phyloP scores from a whole-genome alignment of 2,797 vertebrate species.

The Siniperca scherzeri region DNA sequence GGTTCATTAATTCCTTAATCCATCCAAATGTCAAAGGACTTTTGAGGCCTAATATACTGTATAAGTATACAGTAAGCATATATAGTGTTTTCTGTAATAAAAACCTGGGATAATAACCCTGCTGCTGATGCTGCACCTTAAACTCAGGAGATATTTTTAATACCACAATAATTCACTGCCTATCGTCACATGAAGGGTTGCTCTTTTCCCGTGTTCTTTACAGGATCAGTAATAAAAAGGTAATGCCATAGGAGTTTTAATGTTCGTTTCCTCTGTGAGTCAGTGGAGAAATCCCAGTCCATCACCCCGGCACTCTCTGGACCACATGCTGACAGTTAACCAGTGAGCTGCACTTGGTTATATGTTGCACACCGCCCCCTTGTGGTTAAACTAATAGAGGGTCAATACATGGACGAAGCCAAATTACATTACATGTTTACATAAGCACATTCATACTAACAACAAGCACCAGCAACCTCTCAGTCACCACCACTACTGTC shows the following conservation, averaged over 20 bases:
- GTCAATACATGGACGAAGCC: neutral
- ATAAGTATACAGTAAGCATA: neutral
- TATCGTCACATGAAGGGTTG: neutral
- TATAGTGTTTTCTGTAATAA: neutral
- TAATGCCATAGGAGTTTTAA: neutral
- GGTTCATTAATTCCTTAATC: neutral
- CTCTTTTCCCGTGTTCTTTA: neutral
- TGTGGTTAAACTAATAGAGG: constrained; percentile 36
- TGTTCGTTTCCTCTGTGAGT: neutral
- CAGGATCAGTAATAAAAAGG: neutral
- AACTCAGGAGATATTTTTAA: neutral
- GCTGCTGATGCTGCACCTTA: constrained; percentile 9
- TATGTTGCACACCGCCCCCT: constrained; percentile 54
- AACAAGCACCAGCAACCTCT: neutral
- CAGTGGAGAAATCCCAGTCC: neutral
- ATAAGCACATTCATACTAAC: neutral
- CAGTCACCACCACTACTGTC: neutral
- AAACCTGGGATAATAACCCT: neutral
- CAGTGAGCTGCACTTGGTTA: constrained; percentile 3
- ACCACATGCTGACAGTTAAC: neutral
- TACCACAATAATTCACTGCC: neutral
- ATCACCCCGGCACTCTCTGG: neutral
- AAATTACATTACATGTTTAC: neutral
- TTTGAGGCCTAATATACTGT: neutral
- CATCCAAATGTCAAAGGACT: too few species aligned